These are phyloP conservation scores for Kryptolebias ocellatus DNA, from an alignment of 2,797 vertebrate genomes.

Conservation along the genomic window DNA sequence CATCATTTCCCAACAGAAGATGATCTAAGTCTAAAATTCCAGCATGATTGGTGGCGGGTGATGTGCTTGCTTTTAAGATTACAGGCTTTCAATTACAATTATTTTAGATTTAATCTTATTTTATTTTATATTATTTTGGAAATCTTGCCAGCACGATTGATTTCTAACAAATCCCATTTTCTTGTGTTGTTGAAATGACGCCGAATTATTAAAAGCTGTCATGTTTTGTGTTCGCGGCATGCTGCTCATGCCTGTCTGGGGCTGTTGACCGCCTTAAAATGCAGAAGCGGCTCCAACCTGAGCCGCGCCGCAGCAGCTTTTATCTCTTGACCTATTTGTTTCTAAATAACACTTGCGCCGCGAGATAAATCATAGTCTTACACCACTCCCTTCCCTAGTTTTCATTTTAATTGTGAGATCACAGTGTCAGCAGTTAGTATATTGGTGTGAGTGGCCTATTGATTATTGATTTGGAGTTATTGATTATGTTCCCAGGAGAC, in stretches of 20 bases:
- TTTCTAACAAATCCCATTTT: slow-evolving; percentile 40
- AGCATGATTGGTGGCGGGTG: too few species aligned
- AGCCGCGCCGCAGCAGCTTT: slow-evolving; percentile 71
- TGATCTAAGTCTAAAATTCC: too few species aligned
- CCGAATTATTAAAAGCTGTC: slow-evolving; percentile 77
- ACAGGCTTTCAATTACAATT: too few species aligned
- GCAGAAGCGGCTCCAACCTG: slow-evolving; percentile 74
- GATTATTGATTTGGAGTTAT: slow-evolving; percentile 88
- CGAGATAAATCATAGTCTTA: slow-evolving; percentile 84
- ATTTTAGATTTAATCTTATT: slow-evolving; percentile 36
- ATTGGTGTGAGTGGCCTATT: slow-evolving; percentile 91
- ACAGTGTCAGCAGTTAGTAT: slow-evolving; percentile 88
- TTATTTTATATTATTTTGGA: neutral
- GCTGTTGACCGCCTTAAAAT: slow-evolving; percentile 74
- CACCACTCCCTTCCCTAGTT: slow-evolving; percentile 76
- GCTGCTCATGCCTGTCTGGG: slow-evolving; percentile 63
- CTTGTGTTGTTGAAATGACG: slow-evolving; percentile 69
- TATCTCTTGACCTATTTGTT: slow-evolving; percentile 84
- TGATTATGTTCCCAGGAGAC: slow-evolving; percentile 81
- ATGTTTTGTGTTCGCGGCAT: slow-evolving; percentile 47
- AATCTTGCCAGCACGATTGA: slow-evolving; percentile 33
- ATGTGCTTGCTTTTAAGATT: too few species aligned
- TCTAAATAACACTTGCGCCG: slow-evolving; percentile 81
- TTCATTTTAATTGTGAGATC: slow-evolving; percentile 87
- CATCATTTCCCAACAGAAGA: too few species aligned